Evolutionary conservation across 2,888 invertebrate genomes (phyloP), one percentile per base, ranked within the genome.

Genomic region (Diarsia mendica): DNA sequence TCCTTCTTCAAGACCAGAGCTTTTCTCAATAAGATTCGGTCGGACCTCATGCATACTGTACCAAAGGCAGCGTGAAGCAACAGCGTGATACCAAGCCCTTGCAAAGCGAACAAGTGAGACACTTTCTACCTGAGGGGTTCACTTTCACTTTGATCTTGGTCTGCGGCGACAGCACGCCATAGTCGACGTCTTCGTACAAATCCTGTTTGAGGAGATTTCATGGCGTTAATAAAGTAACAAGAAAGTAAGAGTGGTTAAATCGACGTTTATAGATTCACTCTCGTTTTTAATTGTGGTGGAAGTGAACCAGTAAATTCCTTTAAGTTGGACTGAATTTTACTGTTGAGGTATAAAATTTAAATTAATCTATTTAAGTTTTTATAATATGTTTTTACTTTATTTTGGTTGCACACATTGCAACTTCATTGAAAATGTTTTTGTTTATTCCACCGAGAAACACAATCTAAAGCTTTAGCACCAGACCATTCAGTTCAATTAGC

Each of bases 71-170:
- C 64, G 71, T 67, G 48, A 84, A 85, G 82, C 76, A 48, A 76
- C 75, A 88, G 83, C 75, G 67, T 83, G 83, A 85, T 77, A 75
- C 83, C 80, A 28, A 68, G 70, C 80, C 85, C 75, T 75, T 61
- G 79, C 80, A 55, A 84, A 85, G 83, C 82, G 69, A 87, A 89
- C 85, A 89, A 91, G 88, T 88, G 87, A 84, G 91, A 93, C 90
- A 95, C 92, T 92, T 94, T 92, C 94, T 97, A 97, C 98, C 98
- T 94, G 98, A 98, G 87, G 99, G 99, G 96, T 99, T 99, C 60
- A 99, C 98, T 97, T 98, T 98, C 84, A 99, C 98, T 97, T 98
- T 98, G 91, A 99, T 98, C 96, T 98, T 98, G 67, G 98, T 98
- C 91, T 98, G 98, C 49, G 98, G 98, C 61, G 98, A 98, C 68